Conservation (phyloP, 2,797 vertebrate species). For the Phyllotis vaccarum region DNA sequence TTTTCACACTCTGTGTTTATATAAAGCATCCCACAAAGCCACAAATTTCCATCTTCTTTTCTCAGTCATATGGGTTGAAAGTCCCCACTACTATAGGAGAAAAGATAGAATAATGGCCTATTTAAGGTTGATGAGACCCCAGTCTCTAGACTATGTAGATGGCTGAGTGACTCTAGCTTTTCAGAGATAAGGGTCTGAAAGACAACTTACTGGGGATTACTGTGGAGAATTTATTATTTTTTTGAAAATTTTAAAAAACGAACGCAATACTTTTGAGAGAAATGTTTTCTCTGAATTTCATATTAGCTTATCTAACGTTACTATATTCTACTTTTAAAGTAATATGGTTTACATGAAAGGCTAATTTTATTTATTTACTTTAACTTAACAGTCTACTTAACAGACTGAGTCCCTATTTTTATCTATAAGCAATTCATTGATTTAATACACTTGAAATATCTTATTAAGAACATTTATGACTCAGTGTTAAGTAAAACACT, state of each 20-base stretch:
- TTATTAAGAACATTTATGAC: background rate
- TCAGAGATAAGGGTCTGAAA: constrained; percentile 46
- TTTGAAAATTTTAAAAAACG: constrained; percentile 59
- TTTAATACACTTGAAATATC: constrained; percentile 14
- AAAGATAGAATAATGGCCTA: background rate
- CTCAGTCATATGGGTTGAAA: constrained; percentile 24
- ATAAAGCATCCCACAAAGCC: constrained; percentile 47
- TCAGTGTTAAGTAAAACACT: background rate
- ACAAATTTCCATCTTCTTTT: constrained; percentile 65
- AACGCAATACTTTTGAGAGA: constrained; percentile 47
- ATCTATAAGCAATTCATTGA: constrained; percentile 10
- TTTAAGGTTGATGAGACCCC: background rate
- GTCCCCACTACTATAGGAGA: background rate
- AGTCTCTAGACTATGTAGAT: background rate
- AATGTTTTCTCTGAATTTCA: constrained; percentile 52
- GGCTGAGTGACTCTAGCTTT: constrained; percentile 35
- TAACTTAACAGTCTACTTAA: constrained; percentile 48
- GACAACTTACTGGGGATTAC: constrained; percentile 16
- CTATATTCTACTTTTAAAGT: constrained; percentile 39
- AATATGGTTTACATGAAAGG: constrained; percentile 1
- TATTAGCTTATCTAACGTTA: constrained; percentile 56
- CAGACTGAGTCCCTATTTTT: constrained; percentile 39
- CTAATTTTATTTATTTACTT: constrained; percentile 59
- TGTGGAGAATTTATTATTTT: constrained; percentile 41
- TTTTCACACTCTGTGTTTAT: constrained; percentile 57